Percentiles rank a stretch among this genome's conserved stretches.
phyloP scores from a whole-genome alignment of 2,113 vertebrate species.

The Mungos mungo region DNA sequence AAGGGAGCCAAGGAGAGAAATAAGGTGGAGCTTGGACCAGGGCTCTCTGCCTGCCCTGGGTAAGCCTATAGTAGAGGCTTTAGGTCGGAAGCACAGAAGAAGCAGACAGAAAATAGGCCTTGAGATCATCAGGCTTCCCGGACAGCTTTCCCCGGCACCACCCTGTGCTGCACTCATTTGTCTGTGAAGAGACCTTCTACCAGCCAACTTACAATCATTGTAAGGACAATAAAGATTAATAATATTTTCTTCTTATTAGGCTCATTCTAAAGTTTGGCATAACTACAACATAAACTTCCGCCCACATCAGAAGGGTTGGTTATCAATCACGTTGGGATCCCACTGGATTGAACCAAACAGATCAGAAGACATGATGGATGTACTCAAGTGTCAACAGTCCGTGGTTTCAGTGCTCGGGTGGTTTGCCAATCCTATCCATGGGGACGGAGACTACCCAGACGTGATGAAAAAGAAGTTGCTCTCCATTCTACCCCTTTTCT shows the following conservation, averaged over 20 bases:
- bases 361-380: conserved; percentile 79
- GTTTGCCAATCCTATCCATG: conserved; percentile 95
- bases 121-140: background rate
- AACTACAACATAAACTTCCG: conserved; percentile 90
- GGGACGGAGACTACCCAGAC: conserved; percentile 92
- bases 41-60: background rate
- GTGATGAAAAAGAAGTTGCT: conserved; percentile 85
- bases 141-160: background rate
- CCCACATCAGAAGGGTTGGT: conserved; percentile 87
- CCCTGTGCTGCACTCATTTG: background rate
- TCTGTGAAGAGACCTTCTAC: background rate
- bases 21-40: background rate
- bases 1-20: background rate
- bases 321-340: conserved; percentile 95
- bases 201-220: background rate
- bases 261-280: conserved; percentile 95
- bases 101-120: background rate
- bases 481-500: conserved; percentile 87
- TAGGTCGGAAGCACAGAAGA: background rate
- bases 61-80: background rate
- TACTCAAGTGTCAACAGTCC: conserved; percentile 90
- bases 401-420: conserved; percentile 93
- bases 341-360: conserved; percentile 95
- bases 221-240: background rate
- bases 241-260: conserved; percentile 85